Evolutionary conservation across 2,113 vertebrate species (phyloP).

Genomic region (Cavia aperea): DNA sequence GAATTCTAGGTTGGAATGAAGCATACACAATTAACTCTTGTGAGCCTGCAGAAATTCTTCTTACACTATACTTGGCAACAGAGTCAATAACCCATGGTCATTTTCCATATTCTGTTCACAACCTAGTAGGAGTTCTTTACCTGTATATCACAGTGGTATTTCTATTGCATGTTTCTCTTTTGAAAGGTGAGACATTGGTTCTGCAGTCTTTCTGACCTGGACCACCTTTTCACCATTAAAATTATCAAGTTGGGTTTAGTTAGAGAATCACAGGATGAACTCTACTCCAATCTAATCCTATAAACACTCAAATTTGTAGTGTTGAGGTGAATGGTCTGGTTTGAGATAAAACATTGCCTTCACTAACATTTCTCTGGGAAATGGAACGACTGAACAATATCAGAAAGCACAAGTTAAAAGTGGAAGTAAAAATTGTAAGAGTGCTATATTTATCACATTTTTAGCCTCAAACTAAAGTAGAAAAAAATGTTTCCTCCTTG

Average conservation of each 20-base stretch:
- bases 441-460: background rate
- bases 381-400: background rate
- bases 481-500: background rate
- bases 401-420: background rate
- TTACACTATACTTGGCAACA: background rate
- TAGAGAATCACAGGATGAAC: background rate
- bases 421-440: background rate
- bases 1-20: background rate
- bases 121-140: background rate
- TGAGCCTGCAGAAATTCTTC: background rate
- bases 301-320: background rate
- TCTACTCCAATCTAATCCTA: background rate
- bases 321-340: background rate
- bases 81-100: background rate
- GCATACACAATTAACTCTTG: background rate
- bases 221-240: background rate
- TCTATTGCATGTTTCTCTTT: background rate
- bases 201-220: background rate
- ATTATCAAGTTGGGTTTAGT: background rate
- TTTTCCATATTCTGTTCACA: background rate
- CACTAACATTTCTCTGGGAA: slow-evolving; percentile 21
- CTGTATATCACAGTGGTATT: background rate
- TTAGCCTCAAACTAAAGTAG: background rate
- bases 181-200: background rate
- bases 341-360: background rate